Base-by-base conservation (phyloP, 2,888 invertebrate species). In the Campoplex capitator region DNA sequence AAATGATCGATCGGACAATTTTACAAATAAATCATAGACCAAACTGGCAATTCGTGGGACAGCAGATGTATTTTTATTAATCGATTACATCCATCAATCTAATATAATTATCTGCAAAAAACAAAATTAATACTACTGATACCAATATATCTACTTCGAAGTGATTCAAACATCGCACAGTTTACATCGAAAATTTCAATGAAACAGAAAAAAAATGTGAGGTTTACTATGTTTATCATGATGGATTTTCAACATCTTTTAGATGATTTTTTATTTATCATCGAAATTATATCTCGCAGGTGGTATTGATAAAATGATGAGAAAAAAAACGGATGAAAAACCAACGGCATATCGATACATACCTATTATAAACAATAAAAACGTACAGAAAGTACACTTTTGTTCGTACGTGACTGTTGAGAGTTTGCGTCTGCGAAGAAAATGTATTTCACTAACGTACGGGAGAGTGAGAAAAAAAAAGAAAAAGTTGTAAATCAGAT, bases 81-180 rank as follows among this genome's bases (percentile, higher is more conserved):
- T 71, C 51, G 80, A 77, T 74, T 83, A 86, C 86, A 86, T 86
- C 70, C 48, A 83, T 83, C 76, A 80, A 62, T 83, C 45, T 65
- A 80, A 80, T 65, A 73, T 11, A 79, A 79, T 75, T 45, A 45
- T 77, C 77, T 58, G 54, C 48, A 68, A 28, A 74, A 83, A 86
- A 77, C 42, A 48, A 42, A 80, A 62, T 75, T 18, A 73, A 65
- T 56, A 58, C 67, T 77, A 77, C 54, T 32, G 62, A 77, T 67
- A 58, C 74, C 67, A 51, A 62, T 51, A 74, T 38, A 74, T 38
- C n/a, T 42, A 75, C 11, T 54, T 71, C n/a, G 35, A 71, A 75
- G 9, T 51, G 45, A 74, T 28, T 51, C 35, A n/a, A 73, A 71
- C n/a, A 28, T 48, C 28, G 76, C 58, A 38, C 65, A 32, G 32